Base-by-base conservation (phyloP, 2,797 vertebrate species). In the Tapera naevia region DNA sequence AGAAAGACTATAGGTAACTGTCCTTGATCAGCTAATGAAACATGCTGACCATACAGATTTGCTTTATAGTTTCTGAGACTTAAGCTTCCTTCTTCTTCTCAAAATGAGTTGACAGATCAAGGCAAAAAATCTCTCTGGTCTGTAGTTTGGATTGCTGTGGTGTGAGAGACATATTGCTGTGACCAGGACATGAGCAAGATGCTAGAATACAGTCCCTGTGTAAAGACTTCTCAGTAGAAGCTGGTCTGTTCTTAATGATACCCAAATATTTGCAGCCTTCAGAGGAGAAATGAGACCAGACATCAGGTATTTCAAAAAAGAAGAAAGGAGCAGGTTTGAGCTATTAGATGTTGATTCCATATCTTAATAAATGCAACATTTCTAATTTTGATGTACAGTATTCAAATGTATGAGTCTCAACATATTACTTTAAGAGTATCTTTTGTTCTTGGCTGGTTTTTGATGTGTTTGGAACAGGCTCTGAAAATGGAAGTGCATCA, bases 401-500 rank as follows among this genome's bases (percentile, higher is more conserved):
- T 91, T 86, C 67, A 91, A 91, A 58, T 70, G 90, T 89, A 2
- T 79, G 82, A 94, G 48, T 56, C 71, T 45, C 23, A 74, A 70
- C 41, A 50, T 43, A 6, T 89, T 86, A 66, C 50, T 91, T 92
- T 65, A 82, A 89, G 30, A 93, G 6, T 6, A n/a, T 58, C 17
- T 78, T 95, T 93, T 96, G 56, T 78, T 96, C 86, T 96, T 95
- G 89, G 70, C 39, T 80, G 46, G 45, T 39, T 96, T 95, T 95
- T 80, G 93, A 48, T 93, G 71, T 28, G 30, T 51, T 92, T 92
- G 79, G 35, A 95, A 70, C 17, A 24, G 25, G 2, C 4, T 85
- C 13, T 89, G 45, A 64, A 86, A 71, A 30, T 7, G 39, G 28
- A 33, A 86, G 14, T 7, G 5, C 23, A 45, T 88, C 32, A n/a